Conservation (phyloP, 2,888 invertebrate genomes). For the Lymantria monacha region DNA sequence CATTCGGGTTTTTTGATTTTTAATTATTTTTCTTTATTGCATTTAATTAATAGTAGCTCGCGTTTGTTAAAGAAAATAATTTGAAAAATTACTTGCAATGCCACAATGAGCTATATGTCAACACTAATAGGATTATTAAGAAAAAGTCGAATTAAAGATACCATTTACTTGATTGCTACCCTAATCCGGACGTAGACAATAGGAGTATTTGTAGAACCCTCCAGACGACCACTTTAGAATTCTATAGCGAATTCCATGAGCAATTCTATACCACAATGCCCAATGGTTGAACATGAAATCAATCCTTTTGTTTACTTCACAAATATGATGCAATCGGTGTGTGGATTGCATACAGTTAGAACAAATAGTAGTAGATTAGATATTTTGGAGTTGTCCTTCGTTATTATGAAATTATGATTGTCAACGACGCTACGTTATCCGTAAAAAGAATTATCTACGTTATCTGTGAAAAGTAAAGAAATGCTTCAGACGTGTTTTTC, state of each 20-base stretch:
- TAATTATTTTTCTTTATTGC: too few relatives aligned
- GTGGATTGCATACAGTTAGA: conserved; percentile 9
- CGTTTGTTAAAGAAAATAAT: too few relatives aligned
- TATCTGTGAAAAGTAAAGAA: background rate
- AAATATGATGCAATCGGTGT: conserved; percentile 32
- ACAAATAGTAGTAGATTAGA: background rate
- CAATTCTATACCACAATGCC: conserved; percentile 30
- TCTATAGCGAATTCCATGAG: conserved; percentile 30
- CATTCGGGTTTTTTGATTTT: too few relatives aligned
- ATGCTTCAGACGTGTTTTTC: conserved; percentile 34
- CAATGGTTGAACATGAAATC: conserved; percentile 29
- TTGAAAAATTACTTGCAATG: too few relatives aligned
- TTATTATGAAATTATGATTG: conserved; percentile 7
- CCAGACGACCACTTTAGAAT: conserved; percentile 44
- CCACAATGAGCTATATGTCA: too few relatives aligned
- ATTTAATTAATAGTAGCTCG: too few relatives aligned
- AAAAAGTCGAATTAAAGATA: too few relatives aligned
- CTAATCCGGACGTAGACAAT: conserved; percentile 15
- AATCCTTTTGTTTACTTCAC: conserved; percentile 30
- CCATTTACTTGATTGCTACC: background rate
- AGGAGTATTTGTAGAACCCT: conserved; percentile 51
- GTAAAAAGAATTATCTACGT: too few relatives aligned
- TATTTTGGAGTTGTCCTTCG: background rate
- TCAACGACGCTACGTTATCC: background rate
- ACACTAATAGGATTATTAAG: too few relatives aligned